Conservation (phyloP, 2,888 invertebrate genomes). For the Gonocerus acuteangulatus region DNA sequence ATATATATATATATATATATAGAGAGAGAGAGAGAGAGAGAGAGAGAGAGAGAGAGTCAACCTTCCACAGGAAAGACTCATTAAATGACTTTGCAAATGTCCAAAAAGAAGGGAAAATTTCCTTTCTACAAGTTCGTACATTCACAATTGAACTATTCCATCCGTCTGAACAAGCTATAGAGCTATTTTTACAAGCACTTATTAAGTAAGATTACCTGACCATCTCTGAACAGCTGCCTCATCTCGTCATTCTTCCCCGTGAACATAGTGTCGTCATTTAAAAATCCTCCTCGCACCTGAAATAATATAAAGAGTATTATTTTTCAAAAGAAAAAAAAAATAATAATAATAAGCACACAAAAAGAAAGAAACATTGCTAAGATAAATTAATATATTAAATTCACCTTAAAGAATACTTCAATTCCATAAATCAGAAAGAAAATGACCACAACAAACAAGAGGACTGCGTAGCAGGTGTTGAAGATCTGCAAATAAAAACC, state of each 20-base stretch:
- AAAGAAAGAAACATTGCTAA: not conserved
- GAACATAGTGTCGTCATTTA: constrained; percentile 50
- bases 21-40: too few relatives aligned
- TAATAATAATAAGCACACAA: constrained; percentile 1
- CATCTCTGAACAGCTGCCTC: constrained; percentile 27
- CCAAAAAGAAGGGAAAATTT: too few relatives aligned
- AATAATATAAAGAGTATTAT: not conserved
- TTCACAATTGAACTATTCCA: too few relatives aligned
- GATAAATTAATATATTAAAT: constrained; percentile 30
- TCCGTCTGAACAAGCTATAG: not conserved
- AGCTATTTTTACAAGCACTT: not conserved
- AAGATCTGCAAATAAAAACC: constrained; percentile 78
- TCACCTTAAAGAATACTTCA: constrained; percentile 87
- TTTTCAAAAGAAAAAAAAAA: not conserved
- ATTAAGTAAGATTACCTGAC: constrained; percentile 20
- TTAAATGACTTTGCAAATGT: too few relatives aligned
- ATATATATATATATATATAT: too few relatives aligned
- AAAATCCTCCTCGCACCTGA: constrained; percentile 74
- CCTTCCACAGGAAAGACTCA: too few relatives aligned
- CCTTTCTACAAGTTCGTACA: too few relatives aligned
- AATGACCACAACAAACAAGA: constrained; percentile 80
- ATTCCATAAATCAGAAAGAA: constrained; percentile 92
- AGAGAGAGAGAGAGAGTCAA: too few relatives aligned
- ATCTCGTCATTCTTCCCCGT: constrained; percentile 25
- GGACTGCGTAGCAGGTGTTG: constrained; percentile 85